Base-by-base conservation (phyloP, 2,113 vertebrate species). In the Pygoscelis adeliae region DNA sequence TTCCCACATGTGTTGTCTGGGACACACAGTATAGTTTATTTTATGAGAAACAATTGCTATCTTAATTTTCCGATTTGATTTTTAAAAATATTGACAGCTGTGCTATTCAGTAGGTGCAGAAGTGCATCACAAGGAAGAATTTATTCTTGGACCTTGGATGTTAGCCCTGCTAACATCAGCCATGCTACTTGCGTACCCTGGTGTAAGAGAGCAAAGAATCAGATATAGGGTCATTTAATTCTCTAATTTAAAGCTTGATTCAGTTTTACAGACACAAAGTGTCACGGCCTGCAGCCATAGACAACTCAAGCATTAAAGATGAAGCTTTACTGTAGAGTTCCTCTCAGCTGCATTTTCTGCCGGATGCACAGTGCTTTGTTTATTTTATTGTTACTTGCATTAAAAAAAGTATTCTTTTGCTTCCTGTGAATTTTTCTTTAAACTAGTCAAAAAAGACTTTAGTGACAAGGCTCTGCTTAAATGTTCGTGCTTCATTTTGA, bases 1-100 rank as follows among this genome's bases (percentile, higher is more conserved):
- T 93, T 93, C 55, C 44, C 58, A 76, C 78, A 80, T 56, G 53
- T 20, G 53, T 73, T 93, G 85, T 92, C 90, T 88, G 63, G 82
- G 66, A 70, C 22, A 88, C 25, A 80, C 44, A 27, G 12, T 50
- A 32, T 36, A 88, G 73, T 80, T 96, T 93, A 72, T 93, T 96
- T 96, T 89, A 94, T 73, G 53, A 90, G 58, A 88, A 95, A 87
- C 7, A 84, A 93, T 73, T 70, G 42, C 78, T 85, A 77, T 88
- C 66, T 85, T 94, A 93, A 93, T 94, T 90, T 85, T 49, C 15
- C 79, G 9, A 87, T 94, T 83, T 80, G 58, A 62, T 91, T 93
- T 96, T 85, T 44, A 1, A 80, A 93, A 89, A 94, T 96, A 94
- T 66, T 88, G 87, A 83, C 78, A 82, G 81, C 86, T 83, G 73